These are phyloP conservation scores for Crenuchus spilurus DNA, from an alignment of 2,797 vertebrate genomes.

Conservation along the genomic window DNA sequence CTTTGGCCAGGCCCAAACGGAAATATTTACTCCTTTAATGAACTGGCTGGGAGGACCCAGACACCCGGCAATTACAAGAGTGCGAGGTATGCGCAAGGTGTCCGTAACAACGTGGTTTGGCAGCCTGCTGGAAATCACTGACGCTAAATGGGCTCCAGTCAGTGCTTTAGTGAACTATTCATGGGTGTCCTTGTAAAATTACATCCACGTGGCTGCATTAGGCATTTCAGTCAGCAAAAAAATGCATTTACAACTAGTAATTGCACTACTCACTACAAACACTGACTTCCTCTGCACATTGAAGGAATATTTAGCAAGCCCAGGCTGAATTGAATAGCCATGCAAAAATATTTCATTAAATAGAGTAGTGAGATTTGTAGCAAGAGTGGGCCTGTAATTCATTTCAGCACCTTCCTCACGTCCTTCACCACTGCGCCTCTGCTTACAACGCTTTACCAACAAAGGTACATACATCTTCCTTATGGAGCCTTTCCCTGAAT, in stretches of 20 bases:
- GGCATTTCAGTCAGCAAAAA: conserved; percentile 7
- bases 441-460: background rate
- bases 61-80: conserved; percentile 53
- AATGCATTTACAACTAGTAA: conserved; percentile 6
- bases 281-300: background rate
- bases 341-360: background rate
- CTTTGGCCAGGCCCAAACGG: conserved; percentile 52
- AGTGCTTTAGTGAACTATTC: conserved; percentile 25
- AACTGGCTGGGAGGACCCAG: conserved; percentile 57
- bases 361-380: background rate
- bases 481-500: background rate
- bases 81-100: conserved; percentile 45
- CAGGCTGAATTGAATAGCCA: conserved; percentile 6
- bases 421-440: background rate
- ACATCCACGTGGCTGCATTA: conserved; percentile 2
- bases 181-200: conserved; percentile 15
- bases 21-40: conserved; percentile 64
- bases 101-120: conserved; percentile 47
- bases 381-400: background rate
- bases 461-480: background rate
- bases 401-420: background rate
- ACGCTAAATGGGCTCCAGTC: conserved; percentile 17
- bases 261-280: conserved; percentile 25
- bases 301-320: conserved; percentile 20
- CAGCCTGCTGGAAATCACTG: conserved; percentile 28